Base-by-base conservation (phyloP, 2,113 vertebrate species). In the Collichthys lucidus region DNA sequence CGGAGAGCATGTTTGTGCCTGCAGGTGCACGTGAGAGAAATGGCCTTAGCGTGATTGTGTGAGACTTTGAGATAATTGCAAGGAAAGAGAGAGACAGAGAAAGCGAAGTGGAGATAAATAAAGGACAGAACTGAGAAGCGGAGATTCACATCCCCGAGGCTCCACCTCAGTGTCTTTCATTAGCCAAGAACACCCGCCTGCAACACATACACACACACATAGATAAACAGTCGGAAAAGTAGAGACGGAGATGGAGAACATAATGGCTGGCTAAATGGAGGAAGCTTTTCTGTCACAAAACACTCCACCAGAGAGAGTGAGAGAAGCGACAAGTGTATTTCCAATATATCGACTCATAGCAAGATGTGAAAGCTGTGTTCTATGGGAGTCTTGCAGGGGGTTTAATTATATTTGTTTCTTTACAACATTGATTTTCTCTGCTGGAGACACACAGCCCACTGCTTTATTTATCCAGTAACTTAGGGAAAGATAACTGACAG, bases 231-330 rank as follows among this genome's bases (percentile, higher is more conserved):
- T 35, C 1, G 65, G 35, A 47, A 22, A 66, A 26, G 44, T 8
- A 68, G 22, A 49, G 53, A 63, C 9, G 20, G 17, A 89, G 77
- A 73, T 15, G 57, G 63, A 72, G 50, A 17, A 50, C 26, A 74
- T 89, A 88, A 91, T 83, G 49, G 57, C 78, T 88, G 77, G 74
- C 67, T 40, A 90, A 93, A 89, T 81, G 83, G 72, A 74, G 46
- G 65, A 68, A 35, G 49, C 42, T 76, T 67, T 71, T 57, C 59
- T 46, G 42, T 60, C 65, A 72, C 53, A 74, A 84, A 77, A 82
- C 75, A 60, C 61, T 69, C 70, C 55, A 71, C 56, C 4, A 53
- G 42, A 67, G 69, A 64, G 12, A 60, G 17, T 57, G 71, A 82
- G 49, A 80, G 52, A 85, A 65, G 49, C 22, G 49, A 68, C 70